Conservation (phyloP, 1,140 invertebrate species). For the Magallana ariakensis region DNA sequence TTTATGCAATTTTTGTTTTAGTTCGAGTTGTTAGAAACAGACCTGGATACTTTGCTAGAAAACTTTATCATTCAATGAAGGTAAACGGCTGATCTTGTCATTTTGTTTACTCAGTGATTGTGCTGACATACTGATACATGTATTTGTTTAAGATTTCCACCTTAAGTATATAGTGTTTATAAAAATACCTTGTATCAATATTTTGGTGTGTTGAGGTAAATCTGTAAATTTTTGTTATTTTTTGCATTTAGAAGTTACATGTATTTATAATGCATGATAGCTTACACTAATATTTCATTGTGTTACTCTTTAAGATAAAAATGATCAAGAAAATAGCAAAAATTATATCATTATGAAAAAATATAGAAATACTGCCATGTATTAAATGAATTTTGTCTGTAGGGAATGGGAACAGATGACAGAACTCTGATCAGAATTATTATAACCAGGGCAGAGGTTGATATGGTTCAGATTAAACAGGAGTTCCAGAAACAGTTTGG, state of each 20-base stretch:
- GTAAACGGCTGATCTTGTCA: slow-evolving; percentile 58
- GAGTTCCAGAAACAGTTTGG: slow-evolving; percentile 79
- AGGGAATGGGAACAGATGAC: slow-evolving; percentile 80
- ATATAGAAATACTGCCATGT: background rate
- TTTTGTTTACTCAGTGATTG: background rate
- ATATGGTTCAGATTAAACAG: slow-evolving; percentile 82
- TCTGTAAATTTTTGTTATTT: background rate
- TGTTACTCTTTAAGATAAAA: too few species aligned
- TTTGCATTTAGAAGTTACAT: too few species aligned
- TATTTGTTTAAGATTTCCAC: too few species aligned
- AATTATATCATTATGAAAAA: background rate
- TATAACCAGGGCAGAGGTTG: slow-evolving; percentile 80
- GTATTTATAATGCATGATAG: too few species aligned
- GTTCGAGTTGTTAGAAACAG: slow-evolving; percentile 75
- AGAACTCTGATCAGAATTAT: slow-evolving; percentile 77
- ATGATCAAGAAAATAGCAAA: background rate
- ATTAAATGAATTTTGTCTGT: slow-evolving; percentile 10
- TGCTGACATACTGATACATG: too few species aligned
- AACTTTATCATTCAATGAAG: slow-evolving; percentile 79
- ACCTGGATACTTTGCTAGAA: slow-evolving; percentile 77
- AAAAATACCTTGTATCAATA: background rate
- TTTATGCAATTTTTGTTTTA: slow-evolving; percentile 58
- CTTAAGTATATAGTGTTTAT: too few species aligned
- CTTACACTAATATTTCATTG: too few species aligned
- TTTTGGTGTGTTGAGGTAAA: background rate